These are phyloP conservation scores for Nysson spinosus DNA, from an alignment of 2,888 invertebrate species.

Conservation along the genomic window DNA sequence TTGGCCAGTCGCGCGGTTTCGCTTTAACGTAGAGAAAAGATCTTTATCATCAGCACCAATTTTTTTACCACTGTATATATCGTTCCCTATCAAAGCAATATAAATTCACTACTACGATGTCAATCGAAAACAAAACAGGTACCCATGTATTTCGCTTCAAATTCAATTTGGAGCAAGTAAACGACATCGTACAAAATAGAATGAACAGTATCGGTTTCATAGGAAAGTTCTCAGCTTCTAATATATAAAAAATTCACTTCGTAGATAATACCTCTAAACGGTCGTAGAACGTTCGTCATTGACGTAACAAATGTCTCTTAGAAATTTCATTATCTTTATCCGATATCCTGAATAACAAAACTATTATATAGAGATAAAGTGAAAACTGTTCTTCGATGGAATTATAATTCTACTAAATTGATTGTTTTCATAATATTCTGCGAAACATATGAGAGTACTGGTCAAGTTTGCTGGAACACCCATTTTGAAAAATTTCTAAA, in stretches of 20 bases:
- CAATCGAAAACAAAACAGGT: background rate
- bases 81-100: too few species aligned
- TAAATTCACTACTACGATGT: background rate
- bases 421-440: conserved; percentile 18
- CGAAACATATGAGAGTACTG: conserved; percentile 49
- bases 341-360: too few species aligned
- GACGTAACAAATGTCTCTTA: conserved; percentile 11
- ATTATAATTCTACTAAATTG: background rate
- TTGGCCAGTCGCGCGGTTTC: conserved; percentile 45
- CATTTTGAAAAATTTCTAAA: conserved; percentile 55
- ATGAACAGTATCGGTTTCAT: background rate
- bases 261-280: too few species aligned
- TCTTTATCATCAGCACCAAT: too few species aligned
- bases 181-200: background rate
- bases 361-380: too few species aligned
- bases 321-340: too few species aligned
- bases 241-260: too few species aligned
- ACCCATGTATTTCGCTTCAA: background rate
- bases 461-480: conserved; percentile 54
- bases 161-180: background rate
- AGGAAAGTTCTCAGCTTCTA: background rate
- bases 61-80: too few species aligned
- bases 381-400: background rate
- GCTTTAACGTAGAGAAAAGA: too few species aligned
- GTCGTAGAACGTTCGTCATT: too few species aligned